These are phyloP conservation scores for Sycophila sp. DNA, from an alignment of 1,140 invertebrate species.

Conservation along the genomic window DNA sequence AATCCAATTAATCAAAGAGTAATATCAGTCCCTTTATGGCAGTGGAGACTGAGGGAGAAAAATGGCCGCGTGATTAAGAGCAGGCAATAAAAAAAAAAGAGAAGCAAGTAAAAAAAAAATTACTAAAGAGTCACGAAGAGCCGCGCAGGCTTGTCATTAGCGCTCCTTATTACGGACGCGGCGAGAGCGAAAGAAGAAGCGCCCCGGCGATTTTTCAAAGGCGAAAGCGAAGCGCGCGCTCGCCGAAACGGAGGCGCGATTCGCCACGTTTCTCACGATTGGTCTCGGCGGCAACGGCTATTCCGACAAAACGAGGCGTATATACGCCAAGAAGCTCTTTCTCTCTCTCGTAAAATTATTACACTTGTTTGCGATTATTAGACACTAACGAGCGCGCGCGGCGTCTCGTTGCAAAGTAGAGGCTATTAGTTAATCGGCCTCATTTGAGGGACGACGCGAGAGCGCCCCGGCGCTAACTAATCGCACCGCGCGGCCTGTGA, in stretches of 20 bases:
- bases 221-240: background rate
- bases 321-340: background rate
- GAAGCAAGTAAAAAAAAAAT: background rate
- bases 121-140: too few species aligned
- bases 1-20: too few species aligned
- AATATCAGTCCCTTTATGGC: too few species aligned
- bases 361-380: constrained; percentile 19
- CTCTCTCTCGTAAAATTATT: constrained; percentile 12
- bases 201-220: constrained; percentile 5
- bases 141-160: constrained; percentile 21
- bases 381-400: constrained; percentile 11
- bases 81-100: background rate
- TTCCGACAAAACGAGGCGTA: background rate
- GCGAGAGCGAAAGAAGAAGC: background rate
- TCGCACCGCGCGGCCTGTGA: too few species aligned
- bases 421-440: constrained; percentile 20
- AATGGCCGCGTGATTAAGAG: constrained; percentile 10
- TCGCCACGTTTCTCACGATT: constrained; percentile 33
- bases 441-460: background rate
- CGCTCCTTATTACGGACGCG: constrained; percentile 9
- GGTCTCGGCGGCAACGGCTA: background rate
- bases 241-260: constrained; percentile 26
- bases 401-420: background rate
- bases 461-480: too few species aligned
- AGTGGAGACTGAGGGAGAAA: background rate